These are phyloP conservation scores for Heterohyrax brucei DNA, from an alignment of 2,797 vertebrate genomes.

Conservation along the genomic window DNA sequence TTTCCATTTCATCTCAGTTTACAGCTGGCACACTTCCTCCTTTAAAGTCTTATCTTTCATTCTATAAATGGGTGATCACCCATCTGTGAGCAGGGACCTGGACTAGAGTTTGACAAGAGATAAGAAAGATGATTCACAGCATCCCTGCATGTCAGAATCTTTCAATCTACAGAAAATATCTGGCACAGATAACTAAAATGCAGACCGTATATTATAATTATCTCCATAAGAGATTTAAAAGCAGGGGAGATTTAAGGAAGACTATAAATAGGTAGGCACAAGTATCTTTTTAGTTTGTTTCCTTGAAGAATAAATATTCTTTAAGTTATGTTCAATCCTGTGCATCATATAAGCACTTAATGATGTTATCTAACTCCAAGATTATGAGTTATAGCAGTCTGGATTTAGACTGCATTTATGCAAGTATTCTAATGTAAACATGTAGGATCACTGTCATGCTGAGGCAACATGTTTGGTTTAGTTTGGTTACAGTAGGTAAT, in stretches of 20 bases:
- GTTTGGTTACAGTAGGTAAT: neutral
- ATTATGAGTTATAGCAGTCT: neutral
- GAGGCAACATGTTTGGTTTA: neutral
- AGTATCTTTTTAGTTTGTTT: neutral
- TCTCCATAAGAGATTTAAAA: neutral
- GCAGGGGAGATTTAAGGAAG: neutral
- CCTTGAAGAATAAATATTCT: conserved; percentile 23
- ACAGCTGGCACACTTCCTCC: neutral
- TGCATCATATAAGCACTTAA: neutral
- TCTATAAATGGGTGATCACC: neutral
- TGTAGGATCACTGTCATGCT: too few species aligned
- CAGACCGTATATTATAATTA: conserved; percentile 30
- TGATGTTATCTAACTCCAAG: conserved; percentile 2
- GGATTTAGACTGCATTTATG: conserved; percentile 32
- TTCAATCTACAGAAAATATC: neutral
- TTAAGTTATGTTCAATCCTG: neutral
- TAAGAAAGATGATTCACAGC: conserved; percentile 7
- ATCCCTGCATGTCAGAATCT: conserved; percentile 22
- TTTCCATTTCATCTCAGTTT: neutral
- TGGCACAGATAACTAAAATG: neutral
- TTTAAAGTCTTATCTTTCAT: neutral
- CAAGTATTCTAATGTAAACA: neutral
- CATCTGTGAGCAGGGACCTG: neutral
- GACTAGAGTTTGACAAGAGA: conserved; percentile 39
- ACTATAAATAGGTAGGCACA: neutral